Conservation (phyloP, 2,797 vertebrate genomes). For the Erethizon dorsatum region DNA sequence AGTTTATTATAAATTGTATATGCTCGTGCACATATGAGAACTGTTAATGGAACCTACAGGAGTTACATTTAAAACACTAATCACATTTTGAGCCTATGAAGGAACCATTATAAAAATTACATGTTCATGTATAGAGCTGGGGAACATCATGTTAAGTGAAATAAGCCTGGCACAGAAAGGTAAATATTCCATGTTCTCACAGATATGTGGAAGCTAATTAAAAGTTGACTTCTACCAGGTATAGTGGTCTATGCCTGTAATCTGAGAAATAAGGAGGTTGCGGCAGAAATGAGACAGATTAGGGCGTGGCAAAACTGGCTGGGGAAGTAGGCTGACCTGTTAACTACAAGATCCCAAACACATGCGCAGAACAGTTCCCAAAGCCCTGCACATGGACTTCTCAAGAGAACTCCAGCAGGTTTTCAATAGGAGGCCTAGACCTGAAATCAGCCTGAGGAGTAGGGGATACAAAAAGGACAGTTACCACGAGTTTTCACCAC, state of each 20-base stretch:
- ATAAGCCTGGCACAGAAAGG: not conserved
- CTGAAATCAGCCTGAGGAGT: not conserved
- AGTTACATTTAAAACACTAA: conserved; percentile 39
- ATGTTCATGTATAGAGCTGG: not conserved
- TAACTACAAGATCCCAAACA: not conserved
- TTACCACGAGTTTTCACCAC: not conserved
- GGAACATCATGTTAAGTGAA: not conserved
- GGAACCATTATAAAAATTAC: not conserved
- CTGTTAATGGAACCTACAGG: conserved; percentile 34
- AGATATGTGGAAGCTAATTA: not conserved
- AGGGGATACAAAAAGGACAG: not conserved
- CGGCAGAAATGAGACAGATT: not conserved
- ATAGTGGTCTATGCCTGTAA: not conserved
- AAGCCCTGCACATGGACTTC: not conserved
- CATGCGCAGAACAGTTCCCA: not conserved
- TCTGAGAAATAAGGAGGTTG: not conserved
- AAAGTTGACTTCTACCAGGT: not conserved
- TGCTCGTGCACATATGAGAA: not conserved
- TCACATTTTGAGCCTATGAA: not conserved
- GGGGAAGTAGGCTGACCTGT: not conserved
- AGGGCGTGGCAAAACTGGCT: not conserved
- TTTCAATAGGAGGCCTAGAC: not conserved
- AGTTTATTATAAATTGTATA: conserved; percentile 41
- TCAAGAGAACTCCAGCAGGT: not conserved
- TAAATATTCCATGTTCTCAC: not conserved